Percentiles rank a stretch among this genome's conserved stretches.
These are phyloP conservation scores for Propithecus deckenii DNA, from an alignment of 2,797 vertebrate genomes.

Conservation along the genomic window DNA sequence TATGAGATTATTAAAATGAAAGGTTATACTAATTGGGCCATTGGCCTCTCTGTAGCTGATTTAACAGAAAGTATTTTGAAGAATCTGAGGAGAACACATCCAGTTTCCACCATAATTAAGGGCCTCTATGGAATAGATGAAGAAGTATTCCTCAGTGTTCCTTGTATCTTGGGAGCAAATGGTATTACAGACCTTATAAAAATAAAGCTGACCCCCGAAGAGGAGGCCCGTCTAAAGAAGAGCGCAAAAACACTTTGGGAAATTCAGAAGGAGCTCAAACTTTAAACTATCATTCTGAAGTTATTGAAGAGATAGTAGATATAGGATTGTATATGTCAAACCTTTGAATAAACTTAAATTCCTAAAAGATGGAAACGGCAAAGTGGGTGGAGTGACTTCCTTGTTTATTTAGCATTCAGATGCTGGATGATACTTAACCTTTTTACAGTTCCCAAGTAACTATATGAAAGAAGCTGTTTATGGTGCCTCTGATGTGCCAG, in stretches of 20 bases:
- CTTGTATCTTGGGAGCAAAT: constrained; percentile 88
- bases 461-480: background rate
- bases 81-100: constrained; percentile 91
- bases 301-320: background rate
- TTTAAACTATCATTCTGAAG: constrained; percentile 81
- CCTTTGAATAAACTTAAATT: background rate
- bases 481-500: background rate
- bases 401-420: background rate
- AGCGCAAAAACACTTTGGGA: constrained; percentile 90
- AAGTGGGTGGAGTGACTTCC: no score
- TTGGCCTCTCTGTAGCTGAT: constrained; percentile 92
- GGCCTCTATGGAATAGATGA: constrained; percentile 78
- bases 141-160: constrained; percentile 91
- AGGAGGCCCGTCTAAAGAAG: constrained; percentile 87
- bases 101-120: constrained; percentile 91
- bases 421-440: background rate
- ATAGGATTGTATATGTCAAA: background rate
- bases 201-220: constrained; percentile 86
- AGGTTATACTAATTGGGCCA: constrained; percentile 93
- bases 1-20: constrained; percentile 94
- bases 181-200: constrained; percentile 88
- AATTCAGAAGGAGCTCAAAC: constrained; percentile 89
- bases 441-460: background rate
- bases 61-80: constrained; percentile 89
- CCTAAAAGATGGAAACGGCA: background rate